Base-by-base conservation (phyloP, 2,113 vertebrate genomes). In the Paramisgurnus dabryanus region DNA sequence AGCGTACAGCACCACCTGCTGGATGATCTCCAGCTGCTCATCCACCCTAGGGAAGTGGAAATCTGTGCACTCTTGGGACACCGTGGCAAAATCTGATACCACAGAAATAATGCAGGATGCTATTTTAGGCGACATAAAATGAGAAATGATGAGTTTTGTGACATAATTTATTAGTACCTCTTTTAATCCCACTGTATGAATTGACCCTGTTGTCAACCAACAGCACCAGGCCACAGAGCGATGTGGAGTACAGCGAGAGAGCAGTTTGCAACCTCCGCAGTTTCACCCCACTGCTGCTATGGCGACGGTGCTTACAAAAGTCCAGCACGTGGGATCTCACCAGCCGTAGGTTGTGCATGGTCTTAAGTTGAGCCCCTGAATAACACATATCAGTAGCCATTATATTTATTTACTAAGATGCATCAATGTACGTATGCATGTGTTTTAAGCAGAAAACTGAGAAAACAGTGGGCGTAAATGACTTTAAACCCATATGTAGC, bases 261-360 rank as follows among this genome's bases (percentile, higher is more conserved):
- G 98, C 97, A 0, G 97, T 97, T 72, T 99, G 98, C 0, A 99
- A 93, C 8, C 96, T 91, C 34, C 95, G 94, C 50, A 99, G 93
- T 78, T 98, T 99, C 6, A 95, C 95, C 0, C 98, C 97, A 0
- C 95, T 93, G 50, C 94, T 95, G 34, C 96, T 94, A 41, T 93
- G 92, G 15, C 94, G 95, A 18, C 95, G 94, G 80, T 99, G 95
- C 50, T 96, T 97, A 74, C 98, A 99, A 88, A 98, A 97, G 82
- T 98, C 96, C 82, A 99, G 85, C 89, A 96, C 92, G 15, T 99
- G 95, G 0, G 97, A 95, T 34, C 96, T 93, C 76, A 98, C 89
- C 86, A 99, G 85, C 7, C 98, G 94, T 85, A 99, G 87, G 73
- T 99, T 99, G 87, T 99, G 98, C 98, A 99, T 99, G 22, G 98